Evolutionary conservation across 1,140 invertebrate genomes (phyloP), one percentile per base, ranked within the genome.

Genomic region (Yoshiicerus persimilis): DNA sequence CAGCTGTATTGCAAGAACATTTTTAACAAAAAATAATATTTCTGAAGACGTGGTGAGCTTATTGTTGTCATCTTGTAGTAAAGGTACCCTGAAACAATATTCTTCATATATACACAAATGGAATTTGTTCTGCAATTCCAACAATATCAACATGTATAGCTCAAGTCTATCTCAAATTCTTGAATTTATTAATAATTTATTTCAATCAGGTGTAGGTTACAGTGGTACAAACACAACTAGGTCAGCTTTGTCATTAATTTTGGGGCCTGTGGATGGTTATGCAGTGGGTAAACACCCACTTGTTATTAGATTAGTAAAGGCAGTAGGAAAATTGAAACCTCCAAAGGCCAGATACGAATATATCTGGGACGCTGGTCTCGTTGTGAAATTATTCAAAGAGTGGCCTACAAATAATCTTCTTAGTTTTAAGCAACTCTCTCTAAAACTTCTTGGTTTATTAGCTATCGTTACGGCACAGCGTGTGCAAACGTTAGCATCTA

Each of bases 221-320:
- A 85, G 56, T 77, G 23, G 80, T 36, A 30, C 88, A 0, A 89
- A 89, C 38, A 83, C 86, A 2, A 84, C 86, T 30, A 87, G 88
- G 47, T 87, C 86, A 8, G 87, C 87, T 0, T 86, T 89, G 27
- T 86, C 87, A 2, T 77, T 86, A 62, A 4, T 87, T 32, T 56
- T 89, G 38, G 13, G n/a, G n/a, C 27, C 47, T 25, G 32, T 86
- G 38, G 84, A 88, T n/a, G 84, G 62, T 8, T 8, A 20, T 4
- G 1, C 36, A 0, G 27, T 89, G 32, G 89, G 84, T 2, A 38
- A 62, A 34, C 41, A 89, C 75, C 39, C 32, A 11, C 36, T 88
- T 13, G 36, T 88, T n/a, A 38, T 25, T n/a, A 47, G 86, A 47
- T 84, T 90, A 2, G 10, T 88, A 3, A 86, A 87, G 23, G 89